Percentiles rank a stretch among this genome's conserved stretches.
phyloP scores from a whole-genome alignment of 2,797 vertebrate species.

The Manis javanica region DNA sequence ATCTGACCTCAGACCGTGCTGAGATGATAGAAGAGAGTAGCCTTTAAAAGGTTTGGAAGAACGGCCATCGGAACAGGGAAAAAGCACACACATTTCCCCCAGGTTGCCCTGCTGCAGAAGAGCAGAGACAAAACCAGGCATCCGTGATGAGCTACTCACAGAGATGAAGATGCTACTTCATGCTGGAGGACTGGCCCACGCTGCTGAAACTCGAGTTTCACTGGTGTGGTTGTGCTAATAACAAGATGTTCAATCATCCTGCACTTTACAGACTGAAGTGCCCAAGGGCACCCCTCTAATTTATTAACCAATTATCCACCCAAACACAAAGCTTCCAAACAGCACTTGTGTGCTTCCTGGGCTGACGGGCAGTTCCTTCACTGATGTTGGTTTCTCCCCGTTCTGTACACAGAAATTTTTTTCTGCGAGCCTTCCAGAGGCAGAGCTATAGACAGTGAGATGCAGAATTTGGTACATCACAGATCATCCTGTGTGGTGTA shows the following conservation, averaged over 20 bases:
- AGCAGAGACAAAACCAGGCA: not conserved
- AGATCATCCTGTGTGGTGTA: not conserved
- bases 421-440: not conserved
- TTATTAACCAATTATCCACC: not conserved
- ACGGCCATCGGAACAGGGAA: not conserved
- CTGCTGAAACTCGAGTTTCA: not conserved
- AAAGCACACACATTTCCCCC: not conserved
- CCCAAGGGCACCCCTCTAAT: not conserved
- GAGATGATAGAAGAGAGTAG: not conserved
- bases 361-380: rapidly evolving
- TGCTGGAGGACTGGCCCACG: not conserved
- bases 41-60: not conserved
- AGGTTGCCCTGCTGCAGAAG: not conserved
- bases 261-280: not conserved
- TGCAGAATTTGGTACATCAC: not conserved
- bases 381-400: not conserved
- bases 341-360: not conserved
- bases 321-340: not conserved
- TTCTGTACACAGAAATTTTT: not conserved
- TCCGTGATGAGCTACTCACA: not conserved
- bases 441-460: not conserved
- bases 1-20: not conserved
- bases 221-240: not conserved
- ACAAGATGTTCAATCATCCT: not conserved
- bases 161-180: not conserved